Conservation (phyloP, 2,888 invertebrate genomes). For the Sesamia inferens region DNA sequence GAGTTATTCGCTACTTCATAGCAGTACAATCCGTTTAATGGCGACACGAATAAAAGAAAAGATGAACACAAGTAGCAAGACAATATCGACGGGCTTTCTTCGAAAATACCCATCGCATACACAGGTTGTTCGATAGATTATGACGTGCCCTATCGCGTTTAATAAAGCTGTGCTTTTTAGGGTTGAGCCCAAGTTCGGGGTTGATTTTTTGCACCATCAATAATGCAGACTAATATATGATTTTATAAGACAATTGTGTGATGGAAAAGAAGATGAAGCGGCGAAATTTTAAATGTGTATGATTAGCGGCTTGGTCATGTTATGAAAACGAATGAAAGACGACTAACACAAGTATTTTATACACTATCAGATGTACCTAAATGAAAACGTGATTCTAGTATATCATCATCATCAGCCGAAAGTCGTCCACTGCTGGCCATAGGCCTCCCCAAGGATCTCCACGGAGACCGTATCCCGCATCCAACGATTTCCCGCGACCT, state of each 20-base stretch:
- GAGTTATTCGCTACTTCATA: conserved; percentile 35
- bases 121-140: conserved; percentile 70
- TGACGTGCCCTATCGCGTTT: conserved; percentile 83
- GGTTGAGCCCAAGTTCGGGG: conserved; percentile 52
- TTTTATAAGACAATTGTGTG: not conserved
- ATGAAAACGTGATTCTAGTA: not conserved
- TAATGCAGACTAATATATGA: not conserved
- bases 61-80: conserved; percentile 56
- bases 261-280: not conserved
- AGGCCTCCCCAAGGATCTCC: too few relatives aligned
- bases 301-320: not conserved
- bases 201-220: not conserved
- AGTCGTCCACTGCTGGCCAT: too few relatives aligned
- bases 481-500: too few relatives aligned
- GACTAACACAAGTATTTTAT: not conserved
- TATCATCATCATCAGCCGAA: too few relatives aligned
- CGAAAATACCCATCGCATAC: conserved; percentile 69
- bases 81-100: conserved; percentile 60
- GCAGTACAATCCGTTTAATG: conserved; percentile 63
- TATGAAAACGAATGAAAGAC: not conserved
- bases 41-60: conserved; percentile 68
- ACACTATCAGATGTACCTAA: not conserved
- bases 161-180: conserved; percentile 80
- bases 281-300: not conserved
- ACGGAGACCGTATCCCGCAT: too few relatives aligned